Percentiles rank a stretch among this genome's conserved stretches.
Evolutionary conservation across 2,113 vertebrate species (phyloP).

Genomic region (Indri indri): DNA sequence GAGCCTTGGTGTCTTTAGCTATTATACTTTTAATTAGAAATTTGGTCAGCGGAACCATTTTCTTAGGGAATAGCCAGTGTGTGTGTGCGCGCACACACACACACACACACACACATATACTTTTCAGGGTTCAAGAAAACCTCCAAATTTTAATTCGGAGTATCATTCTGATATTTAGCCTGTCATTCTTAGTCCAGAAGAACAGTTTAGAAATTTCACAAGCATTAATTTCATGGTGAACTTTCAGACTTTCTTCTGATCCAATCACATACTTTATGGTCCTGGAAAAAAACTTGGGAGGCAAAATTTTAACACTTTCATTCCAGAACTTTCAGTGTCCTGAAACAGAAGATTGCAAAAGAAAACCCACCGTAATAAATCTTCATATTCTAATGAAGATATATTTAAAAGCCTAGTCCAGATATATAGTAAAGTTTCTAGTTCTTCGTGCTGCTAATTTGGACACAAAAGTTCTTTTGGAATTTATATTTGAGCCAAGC

Average conservation of each 20-base stretch:
- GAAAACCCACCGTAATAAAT: background rate
- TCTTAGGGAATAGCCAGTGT: background rate
- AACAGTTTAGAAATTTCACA: constrained; percentile 1
- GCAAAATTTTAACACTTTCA: constrained; percentile 38
- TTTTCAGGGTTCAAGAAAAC: background rate
- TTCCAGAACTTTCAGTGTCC: background rate
- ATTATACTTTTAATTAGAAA: background rate
- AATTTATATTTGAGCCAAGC: background rate
- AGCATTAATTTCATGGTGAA: background rate
- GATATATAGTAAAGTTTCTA: background rate
- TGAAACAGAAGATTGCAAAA: constrained; percentile 9
- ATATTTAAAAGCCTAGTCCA: background rate
- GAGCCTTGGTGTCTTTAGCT: background rate
- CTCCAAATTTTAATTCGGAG: background rate
- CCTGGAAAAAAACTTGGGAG: background rate
- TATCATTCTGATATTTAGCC: background rate
- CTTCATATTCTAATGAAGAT: background rate
- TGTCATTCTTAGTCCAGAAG: background rate
- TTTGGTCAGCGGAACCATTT: background rate
- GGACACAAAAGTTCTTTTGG: background rate
- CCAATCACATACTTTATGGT: background rate
- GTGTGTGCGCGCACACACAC: too few relatives aligned
- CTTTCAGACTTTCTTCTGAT: background rate
- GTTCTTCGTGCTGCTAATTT: background rate
- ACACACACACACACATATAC: background rate